A percentile compares a stretch with the other conserved stretches of the same genome.
These are phyloP conservation scores for Trichomalopsis sarcophagae DNA, from an alignment of 1,140 invertebrate species.

Conservation along the genomic window DNA sequence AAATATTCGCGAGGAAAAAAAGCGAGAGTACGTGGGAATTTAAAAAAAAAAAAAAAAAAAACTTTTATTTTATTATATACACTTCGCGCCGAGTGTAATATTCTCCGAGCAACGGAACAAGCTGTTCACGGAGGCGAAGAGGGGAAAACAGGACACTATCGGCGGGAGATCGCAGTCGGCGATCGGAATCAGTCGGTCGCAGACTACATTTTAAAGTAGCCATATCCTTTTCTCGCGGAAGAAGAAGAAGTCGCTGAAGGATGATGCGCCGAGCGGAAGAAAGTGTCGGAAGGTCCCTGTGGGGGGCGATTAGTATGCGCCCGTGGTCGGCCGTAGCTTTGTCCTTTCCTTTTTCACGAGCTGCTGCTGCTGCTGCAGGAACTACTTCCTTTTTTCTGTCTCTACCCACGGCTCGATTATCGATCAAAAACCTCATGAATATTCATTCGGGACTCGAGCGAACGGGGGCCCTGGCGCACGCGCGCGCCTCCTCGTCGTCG, in stretches of 20 bases:
- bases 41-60: not conserved
- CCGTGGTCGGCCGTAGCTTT: constrained; percentile 61
- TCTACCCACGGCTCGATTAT: constrained; percentile 61
- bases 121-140: not conserved
- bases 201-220: not conserved
- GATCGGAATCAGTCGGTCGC: not conserved
- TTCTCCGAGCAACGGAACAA: not conserved
- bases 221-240: not conserved
- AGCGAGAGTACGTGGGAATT: constrained; percentile 33
- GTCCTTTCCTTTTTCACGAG: constrained; percentile 64
- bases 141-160: constrained; percentile 4
- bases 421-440: constrained; percentile 69
- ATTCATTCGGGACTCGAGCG: constrained; percentile 58
- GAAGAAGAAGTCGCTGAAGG: constrained; percentile 46
- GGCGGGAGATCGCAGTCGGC: not conserved
- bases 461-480: not conserved
- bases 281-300: constrained; percentile 58
- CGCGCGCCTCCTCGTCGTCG: not conserved
- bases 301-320: constrained; percentile 67
- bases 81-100: not conserved
- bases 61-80: not conserved
- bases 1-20: constrained; percentile 15
- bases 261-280: constrained; percentile 57
- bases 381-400: constrained; percentile 68
- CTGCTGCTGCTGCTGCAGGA: constrained; percentile 53